Conservation (phyloP, 2,797 vertebrate genomes). For the Paguma larvata region DNA sequence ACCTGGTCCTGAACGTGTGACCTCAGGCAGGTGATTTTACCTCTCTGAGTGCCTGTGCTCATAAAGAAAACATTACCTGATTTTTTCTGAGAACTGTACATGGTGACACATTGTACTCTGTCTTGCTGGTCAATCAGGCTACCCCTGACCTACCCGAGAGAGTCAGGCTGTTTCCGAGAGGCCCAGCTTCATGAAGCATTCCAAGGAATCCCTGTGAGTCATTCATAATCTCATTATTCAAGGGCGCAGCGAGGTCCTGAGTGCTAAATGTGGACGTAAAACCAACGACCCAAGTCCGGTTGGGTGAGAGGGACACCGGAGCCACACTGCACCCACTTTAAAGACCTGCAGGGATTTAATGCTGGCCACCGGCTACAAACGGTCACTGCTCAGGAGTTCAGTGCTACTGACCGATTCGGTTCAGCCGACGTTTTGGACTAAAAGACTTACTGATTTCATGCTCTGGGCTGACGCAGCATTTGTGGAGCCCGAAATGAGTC, state of each 20-base stretch:
- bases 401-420: background rate
- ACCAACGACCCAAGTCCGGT: background rate
- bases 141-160: accelerated
- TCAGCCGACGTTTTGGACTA: background rate
- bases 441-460: background rate
- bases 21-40: background rate
- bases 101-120: accelerated
- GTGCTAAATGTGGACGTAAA: background rate
- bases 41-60: background rate
- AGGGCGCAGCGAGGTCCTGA: background rate
- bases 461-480: background rate
- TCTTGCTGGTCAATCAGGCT: accelerated
- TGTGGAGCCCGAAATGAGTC: too few relatives aligned
- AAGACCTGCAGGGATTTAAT: background rate
- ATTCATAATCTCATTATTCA: background rate
- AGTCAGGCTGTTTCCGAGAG: background rate
- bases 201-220: background rate
- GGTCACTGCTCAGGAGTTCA: background rate
- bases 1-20: background rate
- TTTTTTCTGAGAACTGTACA: background rate
- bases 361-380: too few relatives aligned
- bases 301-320: background rate
- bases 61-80: background rate
- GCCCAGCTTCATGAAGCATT: background rate
- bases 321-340: accelerated